Evolutionary conservation across 2,113 vertebrate species (phyloP), one percentile per base, ranked within the genome.

Genomic region (Lepisosteus oculatus): DNA sequence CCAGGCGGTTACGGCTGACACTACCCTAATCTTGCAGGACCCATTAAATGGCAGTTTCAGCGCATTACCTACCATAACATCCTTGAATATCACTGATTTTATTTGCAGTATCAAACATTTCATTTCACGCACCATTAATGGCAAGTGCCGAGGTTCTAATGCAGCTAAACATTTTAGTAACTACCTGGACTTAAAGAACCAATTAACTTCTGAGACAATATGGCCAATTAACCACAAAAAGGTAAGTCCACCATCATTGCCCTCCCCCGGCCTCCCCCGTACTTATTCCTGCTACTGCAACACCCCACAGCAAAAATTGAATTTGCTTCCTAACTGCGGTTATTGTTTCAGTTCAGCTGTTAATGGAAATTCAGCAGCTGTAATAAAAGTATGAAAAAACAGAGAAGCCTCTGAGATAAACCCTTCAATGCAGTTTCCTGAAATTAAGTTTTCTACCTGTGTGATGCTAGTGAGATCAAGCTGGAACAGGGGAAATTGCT

Each of bases 41-140:
- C 96, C 97, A 99, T 99, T 99, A 98, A 98, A 98, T 96, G 94
- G 95, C 95, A 96, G 93, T 97, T 98, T 97, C 94, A 92, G 96
- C 93, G 94, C 96, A 97, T 98, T 97, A 97, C 96, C 95, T 98
- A 97, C 96, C 95, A 98, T 98, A 99, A 98, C 96, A 98, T 95
- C 96, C 97, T 99, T 99, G 97, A 99, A 99, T 99, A 99, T 99
- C 97, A 99, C 95, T 97, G 97, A 97, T 99, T 99, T 99, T 99
- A 99, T 99, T 98, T 99, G 96, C 96, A 96, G 96, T 98, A 99
- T 98, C 97, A 98, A 99, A 97, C 96, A 97, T 99, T 99, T 98
- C 95, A 99, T 99, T 99, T 99, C 97, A 99, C 96, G 96, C 95
- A 88, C 95, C 97, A 99, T 99, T 99, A 99, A 99, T 95, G 93